Conservation (phyloP, 2,797 vertebrate genomes). For the Brachyalestes nurse region DNA sequence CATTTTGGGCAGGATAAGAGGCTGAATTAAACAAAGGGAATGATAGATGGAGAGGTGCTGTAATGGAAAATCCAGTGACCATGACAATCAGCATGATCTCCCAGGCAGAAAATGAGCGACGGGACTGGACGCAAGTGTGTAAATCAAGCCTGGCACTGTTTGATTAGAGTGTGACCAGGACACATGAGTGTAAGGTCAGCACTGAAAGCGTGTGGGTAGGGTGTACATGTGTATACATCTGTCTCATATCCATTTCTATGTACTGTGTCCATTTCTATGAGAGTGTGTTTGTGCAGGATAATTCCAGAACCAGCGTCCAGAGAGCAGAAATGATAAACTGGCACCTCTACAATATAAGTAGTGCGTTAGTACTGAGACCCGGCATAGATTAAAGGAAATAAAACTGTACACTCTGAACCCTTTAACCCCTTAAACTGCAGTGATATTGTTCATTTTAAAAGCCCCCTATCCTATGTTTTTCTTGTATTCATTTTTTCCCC, state of each 20-base stretch:
- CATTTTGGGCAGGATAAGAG: conserved; percentile 65
- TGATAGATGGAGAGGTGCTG: conserved; percentile 68
- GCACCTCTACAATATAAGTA: no score
- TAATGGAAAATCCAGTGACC: conserved; percentile 69
- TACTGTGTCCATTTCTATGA: background rate
- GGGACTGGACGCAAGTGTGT: conserved; percentile 59
- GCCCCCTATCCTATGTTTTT: no score
- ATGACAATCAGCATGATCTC: conserved; percentile 69
- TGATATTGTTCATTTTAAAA: no score
- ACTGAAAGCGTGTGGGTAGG: background rate
- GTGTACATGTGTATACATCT: conserved; percentile 1
- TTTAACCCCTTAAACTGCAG: no score
- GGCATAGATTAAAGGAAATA: background rate
- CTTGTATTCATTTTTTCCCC: no score
- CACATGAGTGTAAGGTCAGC: background rate
- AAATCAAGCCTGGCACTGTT: conserved; percentile 59
- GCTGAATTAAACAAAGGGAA: conserved; percentile 63
- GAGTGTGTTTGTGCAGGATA: background rate
- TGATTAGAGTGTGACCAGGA: conserved; percentile 31
- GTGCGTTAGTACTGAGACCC: no score
- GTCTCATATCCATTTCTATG: background rate
- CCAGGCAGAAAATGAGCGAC: conserved; percentile 74
- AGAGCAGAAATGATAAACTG: background rate
- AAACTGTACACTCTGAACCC: no score
- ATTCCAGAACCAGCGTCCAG: background rate